Evolutionary conservation across 2,888 invertebrate genomes (phyloP).

Genomic region (Sthenelais limicola): DNA sequence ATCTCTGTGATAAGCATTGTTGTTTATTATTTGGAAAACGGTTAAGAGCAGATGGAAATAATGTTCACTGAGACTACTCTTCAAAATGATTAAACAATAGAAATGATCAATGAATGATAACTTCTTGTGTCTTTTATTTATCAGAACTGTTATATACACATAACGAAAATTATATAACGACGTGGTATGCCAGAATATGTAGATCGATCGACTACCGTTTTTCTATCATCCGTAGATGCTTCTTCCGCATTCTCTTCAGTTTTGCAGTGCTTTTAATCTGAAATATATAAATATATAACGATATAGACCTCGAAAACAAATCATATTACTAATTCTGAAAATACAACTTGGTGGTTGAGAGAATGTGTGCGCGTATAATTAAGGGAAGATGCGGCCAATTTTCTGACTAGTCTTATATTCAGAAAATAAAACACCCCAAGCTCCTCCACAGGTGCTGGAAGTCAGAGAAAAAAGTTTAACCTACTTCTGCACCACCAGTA

Average conservation of each 20-base stretch:
- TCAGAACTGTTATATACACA: background rate
- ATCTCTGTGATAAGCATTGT: conserved; percentile 6
- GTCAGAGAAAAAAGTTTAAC: too few species aligned
- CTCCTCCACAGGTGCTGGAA: too few species aligned
- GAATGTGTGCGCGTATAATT: too few species aligned
- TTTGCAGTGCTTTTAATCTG: conserved; percentile 70
- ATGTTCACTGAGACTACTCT: background rate
- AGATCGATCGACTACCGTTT: conserved; percentile 45
- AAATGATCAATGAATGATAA: background rate
- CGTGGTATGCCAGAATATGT: background rate
- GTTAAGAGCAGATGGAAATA: too few species aligned
- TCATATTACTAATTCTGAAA: background rate
- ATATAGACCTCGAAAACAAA: background rate
- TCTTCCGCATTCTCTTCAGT: conserved; percentile 71
- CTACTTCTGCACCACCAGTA: too few species aligned
- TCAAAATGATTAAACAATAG: background rate
- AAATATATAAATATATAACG: conserved; percentile 43
- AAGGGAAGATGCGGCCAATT: too few species aligned
- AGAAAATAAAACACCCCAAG: too few species aligned
- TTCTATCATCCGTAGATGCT: conserved; percentile 62
- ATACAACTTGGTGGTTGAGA: background rate
- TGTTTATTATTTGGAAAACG: too few species aligned
- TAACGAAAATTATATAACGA: background rate
- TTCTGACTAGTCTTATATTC: too few species aligned
- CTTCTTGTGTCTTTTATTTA: background rate